These are phyloP conservation scores for Chrysomela aeneicollis DNA, from an alignment of 2,888 invertebrate species.

Conservation along the genomic window DNA sequence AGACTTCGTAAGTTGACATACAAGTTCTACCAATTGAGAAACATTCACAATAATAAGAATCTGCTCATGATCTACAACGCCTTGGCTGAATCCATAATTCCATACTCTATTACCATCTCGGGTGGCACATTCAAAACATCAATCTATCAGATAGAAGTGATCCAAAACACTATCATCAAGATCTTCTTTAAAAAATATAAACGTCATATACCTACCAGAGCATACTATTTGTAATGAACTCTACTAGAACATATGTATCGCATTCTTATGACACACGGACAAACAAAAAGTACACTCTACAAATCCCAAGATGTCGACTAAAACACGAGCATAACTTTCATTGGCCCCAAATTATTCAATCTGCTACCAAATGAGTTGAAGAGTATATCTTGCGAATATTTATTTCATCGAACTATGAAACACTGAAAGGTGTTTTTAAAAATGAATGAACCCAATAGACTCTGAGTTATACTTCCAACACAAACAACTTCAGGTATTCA, in stretches of 20 bases:
- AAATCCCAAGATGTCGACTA: background rate
- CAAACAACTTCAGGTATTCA: background rate
- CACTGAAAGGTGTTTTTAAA: background rate
- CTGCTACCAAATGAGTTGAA: too few species aligned
- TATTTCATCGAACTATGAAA: too few species aligned
- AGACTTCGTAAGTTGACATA: background rate
- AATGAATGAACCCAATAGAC: background rate
- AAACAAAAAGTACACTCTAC: constrained; percentile 5
- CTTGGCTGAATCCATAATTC: too few species aligned
- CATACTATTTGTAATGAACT: constrained; percentile 4
- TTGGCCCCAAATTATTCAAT: too few species aligned
- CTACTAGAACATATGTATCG: background rate
- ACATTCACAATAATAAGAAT: background rate
- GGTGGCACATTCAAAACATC: background rate
- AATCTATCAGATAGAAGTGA: too few species aligned
- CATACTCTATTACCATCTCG: background rate
- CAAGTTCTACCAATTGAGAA: too few species aligned
- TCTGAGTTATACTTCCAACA: background rate
- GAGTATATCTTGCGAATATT: background rate
- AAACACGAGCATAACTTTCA: background rate
- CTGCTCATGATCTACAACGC: background rate
- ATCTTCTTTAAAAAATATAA: too few species aligned
- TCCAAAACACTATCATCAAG: too few species aligned
- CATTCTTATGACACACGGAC: constrained; percentile 1
- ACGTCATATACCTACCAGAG: background rate